Base-by-base conservation (phyloP, 2,113 vertebrate species). In the Ictidomys tridecemlineatus region DNA sequence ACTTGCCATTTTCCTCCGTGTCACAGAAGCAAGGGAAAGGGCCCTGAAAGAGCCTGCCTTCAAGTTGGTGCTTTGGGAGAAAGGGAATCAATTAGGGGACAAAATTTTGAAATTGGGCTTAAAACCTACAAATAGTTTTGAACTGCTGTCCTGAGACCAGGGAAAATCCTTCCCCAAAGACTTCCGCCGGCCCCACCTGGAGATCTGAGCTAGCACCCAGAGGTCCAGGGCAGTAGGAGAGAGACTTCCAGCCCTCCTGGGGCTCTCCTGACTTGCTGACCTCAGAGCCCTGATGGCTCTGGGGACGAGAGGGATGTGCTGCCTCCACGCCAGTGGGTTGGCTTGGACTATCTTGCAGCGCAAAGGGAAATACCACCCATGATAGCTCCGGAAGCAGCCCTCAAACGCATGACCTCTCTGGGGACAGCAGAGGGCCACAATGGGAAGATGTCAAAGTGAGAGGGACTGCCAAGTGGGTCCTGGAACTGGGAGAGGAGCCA, bases 381-480 rank as follows among this genome's bases (percentile, higher is more conserved):
- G 51, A 2, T 17, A 17, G 0, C 7, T 9, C 42, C 48, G 7
- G 67, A 73, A 42, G 32, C 34, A n/a, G 18, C 42, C 4, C 24
- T 11, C 18, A 70, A 22, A 30, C 2, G 0, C 0, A 2, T 1
- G 18, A 10, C n/a, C 45, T 5, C 1, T 9, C 0, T 0, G n/a
- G 24, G 61, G 51, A 26, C 7, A 9, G 22, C 0, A 24, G 37
- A 80, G 48, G 28, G 7, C 14, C 10, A 28, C 8, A 0, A 0
- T 0, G 24, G 70, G 48, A 45, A 30, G 53, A 3, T 2, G 45
- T 73, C 2, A 1, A 10, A 32, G 70, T 7, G 63, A 72, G 14
- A 48, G 39, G 37, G 11, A 18, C 18, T 1, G 0, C 16, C 16
- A 14, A 61, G n/a, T 18, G 8, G 16, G 74, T 9, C 51, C 48